These are phyloP conservation scores for Lycocorax pyrrhopterus DNA, from an alignment of 2,113 vertebrate species.

Conservation along the genomic window DNA sequence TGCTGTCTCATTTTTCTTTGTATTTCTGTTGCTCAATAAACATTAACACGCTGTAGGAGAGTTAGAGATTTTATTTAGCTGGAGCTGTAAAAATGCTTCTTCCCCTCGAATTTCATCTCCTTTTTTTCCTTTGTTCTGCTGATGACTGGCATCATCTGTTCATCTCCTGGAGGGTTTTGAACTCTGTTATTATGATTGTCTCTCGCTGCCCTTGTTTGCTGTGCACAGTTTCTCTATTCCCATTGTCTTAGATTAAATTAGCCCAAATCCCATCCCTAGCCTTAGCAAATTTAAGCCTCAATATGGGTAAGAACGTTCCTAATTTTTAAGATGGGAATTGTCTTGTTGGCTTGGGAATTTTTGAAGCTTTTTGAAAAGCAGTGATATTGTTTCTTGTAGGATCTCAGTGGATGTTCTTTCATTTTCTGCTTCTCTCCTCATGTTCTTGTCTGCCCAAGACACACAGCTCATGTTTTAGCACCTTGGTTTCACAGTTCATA, in stretches of 20 bases:
- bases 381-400: background rate
- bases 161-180: conserved; percentile 17
- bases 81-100: conserved; percentile 1
- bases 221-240: conserved; percentile 1
- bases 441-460: background rate
- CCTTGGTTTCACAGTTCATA: conserved; percentile 25
- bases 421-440: background rate
- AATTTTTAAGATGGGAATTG: background rate
- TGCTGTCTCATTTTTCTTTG: background rate
- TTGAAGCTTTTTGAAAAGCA: background rate
- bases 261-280: background rate
- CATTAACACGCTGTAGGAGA: background rate
- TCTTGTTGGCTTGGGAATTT: background rate
- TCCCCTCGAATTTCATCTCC: background rate
- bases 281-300: background rate
- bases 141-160: conserved; percentile 6
- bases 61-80: conserved; percentile 34
- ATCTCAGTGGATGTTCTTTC: background rate
- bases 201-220: conserved; percentile 23
- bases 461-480: background rate
- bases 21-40: conserved; percentile 38
- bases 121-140: background rate
- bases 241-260: conserved; percentile 4
- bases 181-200: conserved; percentile 5
- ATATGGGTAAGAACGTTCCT: background rate